Percentiles rank a stretch among this genome's conserved stretches.
Evolutionary conservation across 2,113 vertebrate species (phyloP).

Genomic region (Sander lucioperca): DNA sequence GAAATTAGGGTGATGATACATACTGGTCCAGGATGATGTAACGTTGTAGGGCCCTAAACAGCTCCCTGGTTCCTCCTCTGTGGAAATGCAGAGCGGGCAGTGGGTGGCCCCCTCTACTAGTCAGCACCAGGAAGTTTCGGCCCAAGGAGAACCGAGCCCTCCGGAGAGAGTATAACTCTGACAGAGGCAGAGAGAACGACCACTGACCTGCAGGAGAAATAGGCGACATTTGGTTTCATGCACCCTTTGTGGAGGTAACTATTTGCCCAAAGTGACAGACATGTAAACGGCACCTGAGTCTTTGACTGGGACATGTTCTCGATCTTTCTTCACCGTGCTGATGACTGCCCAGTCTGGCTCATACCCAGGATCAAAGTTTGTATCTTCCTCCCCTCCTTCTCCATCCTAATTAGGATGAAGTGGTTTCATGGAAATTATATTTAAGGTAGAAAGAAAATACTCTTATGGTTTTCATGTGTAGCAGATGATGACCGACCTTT

Average conservation of each 20-base stretch:
- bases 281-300: constrained; percentile 61
- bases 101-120: constrained; percentile 89
- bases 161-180: constrained; percentile 91
- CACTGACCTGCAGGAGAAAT: constrained; percentile 79
- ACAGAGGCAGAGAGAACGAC: constrained; percentile 91
- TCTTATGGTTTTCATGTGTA: not conserved
- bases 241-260: no score
- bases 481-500: constrained; percentile 80
- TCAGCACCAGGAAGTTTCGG: constrained; percentile 91
- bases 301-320: constrained; percentile 63
- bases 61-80: constrained; percentile 89
- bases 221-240: accelerated
- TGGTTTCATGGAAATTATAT: not conserved
- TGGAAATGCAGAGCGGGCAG: constrained; percentile 93
- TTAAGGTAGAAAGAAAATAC: not conserved
- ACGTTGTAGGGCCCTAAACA: constrained; percentile 87
- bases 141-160: constrained; percentile 91
- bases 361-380: constrained; percentile 91
- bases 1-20: constrained; percentile 9
- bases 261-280: not conserved
- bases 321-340: constrained; percentile 88
- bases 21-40: constrained; percentile 89
- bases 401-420: constrained; percentile 81
- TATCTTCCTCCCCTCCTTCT: constrained; percentile 88
- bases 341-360: constrained; percentile 96